These are phyloP conservation scores for Dicerorhinus sumatrensis DNA, from an alignment of 2,113 vertebrate genomes.

Conservation along the genomic window DNA sequence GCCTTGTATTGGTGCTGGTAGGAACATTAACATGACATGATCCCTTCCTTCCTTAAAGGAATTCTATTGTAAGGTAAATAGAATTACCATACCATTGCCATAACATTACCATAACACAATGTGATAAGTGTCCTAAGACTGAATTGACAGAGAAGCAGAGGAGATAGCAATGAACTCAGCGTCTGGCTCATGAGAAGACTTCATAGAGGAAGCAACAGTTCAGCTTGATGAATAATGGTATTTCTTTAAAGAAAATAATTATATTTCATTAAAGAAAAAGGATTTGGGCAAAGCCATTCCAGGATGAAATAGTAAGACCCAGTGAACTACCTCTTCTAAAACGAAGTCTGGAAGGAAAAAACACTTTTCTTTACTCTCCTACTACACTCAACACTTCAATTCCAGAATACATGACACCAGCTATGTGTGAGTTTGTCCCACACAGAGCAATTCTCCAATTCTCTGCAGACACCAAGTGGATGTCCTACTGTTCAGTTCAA, in stretches of 20 bases:
- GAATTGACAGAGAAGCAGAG: neutral
- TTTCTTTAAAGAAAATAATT: constrained; percentile 8
- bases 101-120: neutral
- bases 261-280: neutral
- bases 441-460: neutral
- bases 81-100: no score
- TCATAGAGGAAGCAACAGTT: neutral
- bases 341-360: neutral
- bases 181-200: neutral
- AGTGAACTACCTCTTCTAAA: neutral
- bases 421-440: neutral
- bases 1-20: neutral
- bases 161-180: neutral
- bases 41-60: neutral
- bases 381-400: neutral
- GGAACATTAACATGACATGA: neutral
- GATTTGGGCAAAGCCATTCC: neutral
- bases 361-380: neutral
- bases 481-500: neutral
- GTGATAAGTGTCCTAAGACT: neutral
- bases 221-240: neutral
- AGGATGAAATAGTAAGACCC: neutral
- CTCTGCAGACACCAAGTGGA: neutral
- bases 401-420: neutral
- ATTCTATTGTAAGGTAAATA: neutral